Conservation (phyloP, 2,113 vertebrate species). For the Tinamus guttatus region DNA sequence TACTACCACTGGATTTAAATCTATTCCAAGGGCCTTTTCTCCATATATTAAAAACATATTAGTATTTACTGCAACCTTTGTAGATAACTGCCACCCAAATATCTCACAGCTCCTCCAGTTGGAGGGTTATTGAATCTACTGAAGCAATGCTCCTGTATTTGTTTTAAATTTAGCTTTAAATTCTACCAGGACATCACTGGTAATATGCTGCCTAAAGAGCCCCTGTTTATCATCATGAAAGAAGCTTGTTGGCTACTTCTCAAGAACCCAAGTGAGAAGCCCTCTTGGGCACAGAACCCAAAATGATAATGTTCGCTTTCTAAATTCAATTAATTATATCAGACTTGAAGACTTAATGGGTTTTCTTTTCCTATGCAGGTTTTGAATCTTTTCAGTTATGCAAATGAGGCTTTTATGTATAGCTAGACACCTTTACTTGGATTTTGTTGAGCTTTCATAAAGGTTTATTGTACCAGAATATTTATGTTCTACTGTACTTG, state of each 20-base stretch:
- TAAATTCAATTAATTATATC: background rate
- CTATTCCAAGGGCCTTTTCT: background rate
- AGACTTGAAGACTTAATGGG: background rate
- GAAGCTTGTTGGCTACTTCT: background rate
- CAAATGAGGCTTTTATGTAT: background rate
- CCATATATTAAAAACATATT: background rate
- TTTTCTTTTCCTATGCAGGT: too few relatives aligned
- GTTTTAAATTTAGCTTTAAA: background rate
- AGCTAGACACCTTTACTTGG: background rate
- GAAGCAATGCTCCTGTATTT: background rate
- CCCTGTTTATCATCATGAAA: background rate
- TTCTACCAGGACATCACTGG: background rate
- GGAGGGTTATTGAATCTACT: background rate
- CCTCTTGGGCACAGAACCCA: background rate
- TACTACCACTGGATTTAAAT: background rate
- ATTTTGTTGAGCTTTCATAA: background rate
- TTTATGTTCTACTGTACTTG: background rate
- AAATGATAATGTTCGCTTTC: background rate
- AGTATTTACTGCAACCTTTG: background rate
- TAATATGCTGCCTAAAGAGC: background rate
- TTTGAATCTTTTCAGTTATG: background rate
- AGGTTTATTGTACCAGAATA: background rate
- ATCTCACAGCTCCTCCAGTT: background rate
- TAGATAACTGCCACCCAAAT: background rate
- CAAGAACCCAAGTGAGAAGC: background rate